Percentiles rank a stretch among this genome's conserved stretches.
These are phyloP conservation scores for Zaprionus bogoriensis DNA, from an alignment of 2,888 invertebrate species.

Conservation along the genomic window DNA sequence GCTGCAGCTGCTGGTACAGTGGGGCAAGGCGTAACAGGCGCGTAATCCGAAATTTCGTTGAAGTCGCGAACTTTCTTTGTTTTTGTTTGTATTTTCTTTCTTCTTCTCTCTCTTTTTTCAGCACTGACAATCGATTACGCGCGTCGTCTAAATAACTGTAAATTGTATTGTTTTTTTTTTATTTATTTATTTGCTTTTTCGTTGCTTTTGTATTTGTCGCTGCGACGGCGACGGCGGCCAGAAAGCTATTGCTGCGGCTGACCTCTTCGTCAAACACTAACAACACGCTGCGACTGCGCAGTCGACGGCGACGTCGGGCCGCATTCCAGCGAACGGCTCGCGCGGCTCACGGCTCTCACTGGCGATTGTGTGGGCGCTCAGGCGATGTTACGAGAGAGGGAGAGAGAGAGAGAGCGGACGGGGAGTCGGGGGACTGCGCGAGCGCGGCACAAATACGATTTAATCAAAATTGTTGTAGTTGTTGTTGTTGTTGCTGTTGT, in stretches of 20 bases:
- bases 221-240: slow-evolving; percentile 16
- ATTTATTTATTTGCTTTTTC: neutral
- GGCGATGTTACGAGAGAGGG: slow-evolving; percentile 19
- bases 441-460: slow-evolving; percentile 64
- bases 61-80: slow-evolving; percentile 31
- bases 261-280: slow-evolving; percentile 68
- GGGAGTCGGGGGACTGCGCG: slow-evolving; percentile 25
- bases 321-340: slow-evolving; percentile 57
- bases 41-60: slow-evolving; percentile 47
- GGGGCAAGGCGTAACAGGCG: slow-evolving; percentile 30
- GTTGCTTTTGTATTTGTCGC: slow-evolving; percentile 32
- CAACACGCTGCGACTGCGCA: slow-evolving; percentile 71
- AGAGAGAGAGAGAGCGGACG: slow-evolving; percentile 13
- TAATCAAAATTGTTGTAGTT: slow-evolving; percentile 63
- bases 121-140: slow-evolving; percentile 39
- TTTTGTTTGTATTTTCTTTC: neutral
- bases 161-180: slow-evolving; percentile 48
- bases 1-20: neutral
- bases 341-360: slow-evolving; percentile 46
- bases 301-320: slow-evolving; percentile 63
- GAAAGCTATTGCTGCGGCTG: slow-evolving; percentile 56
- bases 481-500: slow-evolving; percentile 28
- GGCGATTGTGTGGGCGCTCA: slow-evolving; percentile 49
- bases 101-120: slow-evolving; percentile 30
- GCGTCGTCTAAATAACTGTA: slow-evolving; percentile 50